Conservation (phyloP, 1,140 invertebrate genomes). For the Scaptomyza graminum region DNA sequence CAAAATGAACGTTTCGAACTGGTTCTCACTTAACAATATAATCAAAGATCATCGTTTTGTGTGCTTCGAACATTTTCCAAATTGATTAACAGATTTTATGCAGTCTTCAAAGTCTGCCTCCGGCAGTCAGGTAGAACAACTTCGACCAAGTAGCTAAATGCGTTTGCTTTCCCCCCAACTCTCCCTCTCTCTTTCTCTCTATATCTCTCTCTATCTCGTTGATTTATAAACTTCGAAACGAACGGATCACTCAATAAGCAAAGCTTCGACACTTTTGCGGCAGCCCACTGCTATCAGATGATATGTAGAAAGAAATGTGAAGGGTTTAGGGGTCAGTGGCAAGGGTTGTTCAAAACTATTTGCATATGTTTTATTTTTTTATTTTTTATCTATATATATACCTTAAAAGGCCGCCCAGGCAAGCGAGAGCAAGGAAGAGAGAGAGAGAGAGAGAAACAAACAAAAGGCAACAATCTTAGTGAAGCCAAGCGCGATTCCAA, state of each 20-base stretch:
- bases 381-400: constrained; percentile 3
- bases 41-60: constrained; percentile 14
- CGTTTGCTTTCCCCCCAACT: neutral
- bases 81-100: constrained; percentile 21
- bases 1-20: neutral
- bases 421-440: constrained; percentile 15
- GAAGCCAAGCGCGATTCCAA: constrained; percentile 19
- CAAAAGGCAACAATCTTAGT: constrained; percentile 7
- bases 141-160: constrained; percentile 1
- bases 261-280: constrained; percentile 13
- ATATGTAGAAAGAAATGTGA: neutral
- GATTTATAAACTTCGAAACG: constrained; percentile 40
- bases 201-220: neutral
- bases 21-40: constrained; percentile 18
- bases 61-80: constrained; percentile 7
- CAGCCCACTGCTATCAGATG: neutral
- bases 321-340: constrained; percentile 12
- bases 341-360: constrained; percentile 14
- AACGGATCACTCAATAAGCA: constrained; percentile 43
- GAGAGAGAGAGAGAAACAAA: constrained; percentile 8
- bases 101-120: neutral
- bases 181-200: too few species aligned
- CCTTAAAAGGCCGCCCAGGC: constrained; percentile 43
- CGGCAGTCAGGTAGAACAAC: neutral
- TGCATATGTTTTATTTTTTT: constrained; percentile 33